Percentiles rank a stretch among this genome's conserved stretches.
phyloP scores from a whole-genome alignment of 2,797 vertebrate species.

The Percopsis omiscomaycus region DNA sequence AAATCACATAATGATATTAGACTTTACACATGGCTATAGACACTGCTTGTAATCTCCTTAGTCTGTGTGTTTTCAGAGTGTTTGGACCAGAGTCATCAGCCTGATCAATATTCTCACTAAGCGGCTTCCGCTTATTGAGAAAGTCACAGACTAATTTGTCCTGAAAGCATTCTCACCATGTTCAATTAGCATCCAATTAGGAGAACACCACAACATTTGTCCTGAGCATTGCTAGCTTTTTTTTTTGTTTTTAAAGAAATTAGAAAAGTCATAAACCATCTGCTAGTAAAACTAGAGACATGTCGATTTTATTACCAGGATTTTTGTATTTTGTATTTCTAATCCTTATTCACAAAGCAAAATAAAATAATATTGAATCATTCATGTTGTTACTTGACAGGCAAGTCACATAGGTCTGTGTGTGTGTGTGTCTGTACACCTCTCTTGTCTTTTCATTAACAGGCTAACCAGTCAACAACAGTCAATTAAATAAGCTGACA shows the following conservation, averaged over 20 bases:
- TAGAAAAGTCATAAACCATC: no score
- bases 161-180: neutral
- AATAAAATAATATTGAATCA: no score
- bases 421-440: neutral
- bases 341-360: no score
- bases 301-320: no score
- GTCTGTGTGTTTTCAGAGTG: no score
- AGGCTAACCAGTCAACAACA: slow-evolving; percentile 1
- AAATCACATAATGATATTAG: no score
- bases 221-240: neutral
- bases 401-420: neutral
- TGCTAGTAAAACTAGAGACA: no score
- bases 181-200: neutral
- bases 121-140: neutral
- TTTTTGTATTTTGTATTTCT: no score
- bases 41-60: no score
- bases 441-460: slow-evolving; percentile 7
- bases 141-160: neutral
- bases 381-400: no score
- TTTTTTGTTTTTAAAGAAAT: neutral
- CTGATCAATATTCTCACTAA: neutral
- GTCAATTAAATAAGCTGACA: neutral
- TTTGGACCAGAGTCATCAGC: neutral
- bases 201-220: neutral
- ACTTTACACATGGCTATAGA: no score